Conservation (phyloP, 1,140 invertebrate species). For the Daktulosphaira vitifoliae region DNA sequence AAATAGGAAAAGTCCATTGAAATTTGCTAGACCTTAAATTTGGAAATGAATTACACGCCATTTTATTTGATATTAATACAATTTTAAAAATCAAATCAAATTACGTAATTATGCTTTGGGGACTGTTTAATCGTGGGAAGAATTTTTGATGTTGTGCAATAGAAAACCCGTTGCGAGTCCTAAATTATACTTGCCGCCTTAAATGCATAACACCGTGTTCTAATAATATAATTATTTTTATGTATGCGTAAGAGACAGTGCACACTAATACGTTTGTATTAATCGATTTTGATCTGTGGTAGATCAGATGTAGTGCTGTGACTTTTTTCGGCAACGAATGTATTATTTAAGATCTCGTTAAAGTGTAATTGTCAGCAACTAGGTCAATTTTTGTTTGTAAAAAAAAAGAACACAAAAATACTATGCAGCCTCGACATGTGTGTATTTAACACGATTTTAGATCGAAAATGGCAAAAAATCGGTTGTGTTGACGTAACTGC, state of each 20-base stretch:
- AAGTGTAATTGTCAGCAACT: neutral
- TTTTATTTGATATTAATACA: no score
- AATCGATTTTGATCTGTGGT: neutral
- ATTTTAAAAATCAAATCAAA: no score
- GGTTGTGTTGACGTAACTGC: neutral
- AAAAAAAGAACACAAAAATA: neutral
- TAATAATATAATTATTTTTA: no score
- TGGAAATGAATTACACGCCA: no score
- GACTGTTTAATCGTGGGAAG: neutral
- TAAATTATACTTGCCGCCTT: neutral
- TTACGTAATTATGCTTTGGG: neutral
- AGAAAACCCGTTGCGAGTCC: neutral
- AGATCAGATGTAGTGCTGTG: neutral
- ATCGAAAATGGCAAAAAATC: conserved; percentile 16
- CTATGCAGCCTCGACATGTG: neutral
- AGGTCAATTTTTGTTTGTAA: conserved; percentile 6
- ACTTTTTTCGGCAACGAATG: neutral
- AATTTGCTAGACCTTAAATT: no score
- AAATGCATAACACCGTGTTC: neutral
- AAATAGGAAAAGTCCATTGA: no score
- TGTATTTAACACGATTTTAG: neutral
- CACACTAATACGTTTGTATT: neutral
- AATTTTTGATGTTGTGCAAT: no score
- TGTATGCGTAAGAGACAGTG: neutral
- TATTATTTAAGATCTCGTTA: neutral